Evolutionary conservation across 2,797 vertebrate genomes (phyloP), one percentile per base, ranked within the genome.

Genomic region (Orestias chungarensis): DNA sequence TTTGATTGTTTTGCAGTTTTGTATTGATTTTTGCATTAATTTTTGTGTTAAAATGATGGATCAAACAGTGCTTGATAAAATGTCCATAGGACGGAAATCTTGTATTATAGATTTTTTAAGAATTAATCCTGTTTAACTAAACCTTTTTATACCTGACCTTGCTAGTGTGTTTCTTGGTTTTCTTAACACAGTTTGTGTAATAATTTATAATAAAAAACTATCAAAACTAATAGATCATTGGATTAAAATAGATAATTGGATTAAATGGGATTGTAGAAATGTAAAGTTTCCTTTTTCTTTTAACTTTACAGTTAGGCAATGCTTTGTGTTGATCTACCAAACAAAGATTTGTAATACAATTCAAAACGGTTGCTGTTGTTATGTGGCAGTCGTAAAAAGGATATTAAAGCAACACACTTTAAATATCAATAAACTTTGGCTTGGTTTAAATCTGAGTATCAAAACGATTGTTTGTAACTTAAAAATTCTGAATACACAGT

Each of bases 381-480:
- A 61, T n/a, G 31, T 61, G 33, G 23, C 10, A 61, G 14, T 23
- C 23, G 3, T 33, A 18, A 5, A 1, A 59, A 59, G 9, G 31
- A 9, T 59, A 59, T 11, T 35, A 33, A 59, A 61, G 4, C 14
- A 33, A 57, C 29, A 54, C 50, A 33, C 54, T 33, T 27, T 10
- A 33, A 57, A 57, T 31, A 57, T 31, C 54, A 31, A 12, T 18
- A 57, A 9, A 33, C 29, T 61, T n/a, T 44, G 55, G 44, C 23
- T 40, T 43, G 29, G n/a, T 66, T 65, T 82, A 40, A 33, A 65
- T 42, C 29, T 42, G 50, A 74, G 69, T 40, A 35, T 59, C 18
- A 29, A 33, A 40, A 14, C 33, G 12, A n/a, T 42, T 10, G 17
- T 50, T 40, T 71, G 9, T 50, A 2, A 27, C 4, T 15, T 61